Conservation (phyloP, 2,113 vertebrate species). For the Ciconia stormi region DNA sequence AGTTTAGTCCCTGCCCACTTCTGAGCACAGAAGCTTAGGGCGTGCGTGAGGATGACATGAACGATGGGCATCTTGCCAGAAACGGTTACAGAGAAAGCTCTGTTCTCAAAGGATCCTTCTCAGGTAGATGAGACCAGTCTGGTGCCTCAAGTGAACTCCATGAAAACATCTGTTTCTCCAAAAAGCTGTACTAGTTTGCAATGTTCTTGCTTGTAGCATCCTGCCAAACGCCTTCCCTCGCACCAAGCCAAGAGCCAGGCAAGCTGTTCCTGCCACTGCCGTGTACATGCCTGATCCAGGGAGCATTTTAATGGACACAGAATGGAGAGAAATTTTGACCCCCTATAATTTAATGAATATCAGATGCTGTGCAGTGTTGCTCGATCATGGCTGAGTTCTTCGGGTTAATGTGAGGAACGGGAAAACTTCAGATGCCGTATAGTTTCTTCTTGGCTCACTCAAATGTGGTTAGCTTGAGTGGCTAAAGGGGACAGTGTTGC, state of each 20-base stretch:
- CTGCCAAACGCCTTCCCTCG: rapidly evolving
- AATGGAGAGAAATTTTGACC: not conserved
- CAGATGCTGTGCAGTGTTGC: not conserved
- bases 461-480: not conserved
- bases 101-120: not conserved
- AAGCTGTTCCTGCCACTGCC: rapidly evolving
- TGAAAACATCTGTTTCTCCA: not conserved
- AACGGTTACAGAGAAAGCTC: not conserved
- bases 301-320: rapidly evolving
- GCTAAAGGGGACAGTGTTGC: not conserved
- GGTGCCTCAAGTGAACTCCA: not conserved
- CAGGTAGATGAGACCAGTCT: not conserved
- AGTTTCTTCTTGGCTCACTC: not conserved
- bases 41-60: not conserved
- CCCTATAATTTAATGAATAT: not conserved
- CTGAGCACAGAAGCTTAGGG: not conserved
- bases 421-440: not conserved
- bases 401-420: not conserved
- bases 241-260: rapidly evolving
- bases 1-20: not conserved
- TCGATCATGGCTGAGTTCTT: not conserved
- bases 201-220: not conserved
- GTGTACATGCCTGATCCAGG: rapidly evolving
- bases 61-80: not conserved
- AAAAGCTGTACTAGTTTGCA: not conserved